phyloP scores from a whole-genome alignment of 2,797 vertebrate species.

The Rhynchotus rufescens region DNA sequence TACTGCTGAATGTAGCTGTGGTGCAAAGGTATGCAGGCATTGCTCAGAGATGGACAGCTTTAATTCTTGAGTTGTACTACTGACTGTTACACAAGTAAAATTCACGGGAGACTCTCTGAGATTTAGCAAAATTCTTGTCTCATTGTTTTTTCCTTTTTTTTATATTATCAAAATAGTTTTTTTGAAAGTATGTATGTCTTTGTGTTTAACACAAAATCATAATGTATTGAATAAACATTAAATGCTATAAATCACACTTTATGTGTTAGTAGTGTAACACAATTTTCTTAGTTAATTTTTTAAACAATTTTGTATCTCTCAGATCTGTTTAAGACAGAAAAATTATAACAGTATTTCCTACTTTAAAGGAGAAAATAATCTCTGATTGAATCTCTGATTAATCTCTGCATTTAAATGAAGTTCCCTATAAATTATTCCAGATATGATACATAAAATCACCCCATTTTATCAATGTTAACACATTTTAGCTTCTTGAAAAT shows the following conservation, averaged over 20 bases:
- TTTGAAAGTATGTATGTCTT: not conserved
- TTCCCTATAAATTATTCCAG: conserved; percentile 22
- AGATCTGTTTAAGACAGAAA: not conserved
- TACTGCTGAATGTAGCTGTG: too few relatives aligned
- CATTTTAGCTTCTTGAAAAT: not conserved
- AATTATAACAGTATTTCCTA: not conserved
- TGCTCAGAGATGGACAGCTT: too few relatives aligned
- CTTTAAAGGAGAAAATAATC: conserved; percentile 15
- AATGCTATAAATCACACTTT: not conserved
- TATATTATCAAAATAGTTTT: not conserved
- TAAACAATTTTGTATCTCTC: not conserved
- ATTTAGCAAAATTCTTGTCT: not conserved
- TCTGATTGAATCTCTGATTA: conserved; percentile 45
- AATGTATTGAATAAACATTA: not conserved
- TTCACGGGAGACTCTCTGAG: not conserved
- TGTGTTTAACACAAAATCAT: not conserved
- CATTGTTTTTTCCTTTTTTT: not conserved
- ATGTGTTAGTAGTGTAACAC: not conserved
- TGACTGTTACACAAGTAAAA: not conserved
- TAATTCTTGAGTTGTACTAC: not conserved
- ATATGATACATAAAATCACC: not conserved
- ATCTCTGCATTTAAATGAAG: conserved; percentile 28
- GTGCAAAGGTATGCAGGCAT: too few relatives aligned
- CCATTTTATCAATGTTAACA: not conserved
- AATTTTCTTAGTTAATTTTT: not conserved